phyloP scores from a whole-genome alignment of 2,888 invertebrate species.

The Pammene aurita region DNA sequence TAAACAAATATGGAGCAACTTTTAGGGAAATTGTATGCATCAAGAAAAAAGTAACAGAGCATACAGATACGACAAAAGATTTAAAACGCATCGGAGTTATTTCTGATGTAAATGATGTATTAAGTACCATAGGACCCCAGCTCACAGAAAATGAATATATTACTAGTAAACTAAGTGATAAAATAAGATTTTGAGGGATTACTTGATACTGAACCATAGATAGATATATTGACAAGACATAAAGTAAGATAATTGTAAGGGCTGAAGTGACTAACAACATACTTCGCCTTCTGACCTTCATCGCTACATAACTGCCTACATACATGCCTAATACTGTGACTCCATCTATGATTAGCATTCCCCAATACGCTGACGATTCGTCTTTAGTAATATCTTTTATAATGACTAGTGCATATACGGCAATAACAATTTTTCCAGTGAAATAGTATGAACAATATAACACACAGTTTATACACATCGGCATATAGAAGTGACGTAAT shows the following conservation, averaged over 20 bases:
- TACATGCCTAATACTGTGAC: constrained; percentile 26
- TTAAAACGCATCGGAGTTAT: constrained; percentile 27
- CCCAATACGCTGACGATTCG: constrained; percentile 10
- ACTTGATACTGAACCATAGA: not conserved
- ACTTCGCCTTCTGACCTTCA: constrained; percentile 20
- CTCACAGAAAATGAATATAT: constrained; percentile 28
- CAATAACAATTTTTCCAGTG: constrained; percentile 25
- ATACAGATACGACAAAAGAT: not conserved
- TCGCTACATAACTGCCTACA: constrained; percentile 20
- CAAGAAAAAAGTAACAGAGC: not conserved
- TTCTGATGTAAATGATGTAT: constrained; percentile 17
- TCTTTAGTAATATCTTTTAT: constrained; percentile 31
- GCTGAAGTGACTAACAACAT: constrained; percentile 25
- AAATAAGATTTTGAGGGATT: not conserved
- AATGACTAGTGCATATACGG: constrained; percentile 25
- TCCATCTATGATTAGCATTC: constrained; percentile 32
- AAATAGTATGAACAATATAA: constrained; percentile 2
- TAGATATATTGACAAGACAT: constrained; percentile 14
- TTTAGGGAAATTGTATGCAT: constrained; percentile 13
- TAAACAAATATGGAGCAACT: constrained; percentile 19
- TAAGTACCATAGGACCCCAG: constrained; percentile 30
- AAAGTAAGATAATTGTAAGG: constrained; percentile 26
- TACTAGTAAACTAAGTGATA: constrained; percentile 15
- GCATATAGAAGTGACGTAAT: constrained; percentile 28
- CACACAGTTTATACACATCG: not conserved